A percentile compares a stretch with the other conserved stretches of the same genome.
phyloP scores from a whole-genome alignment of 2,113 vertebrate genomes.

The Rhinichthys klamathensis region DNA sequence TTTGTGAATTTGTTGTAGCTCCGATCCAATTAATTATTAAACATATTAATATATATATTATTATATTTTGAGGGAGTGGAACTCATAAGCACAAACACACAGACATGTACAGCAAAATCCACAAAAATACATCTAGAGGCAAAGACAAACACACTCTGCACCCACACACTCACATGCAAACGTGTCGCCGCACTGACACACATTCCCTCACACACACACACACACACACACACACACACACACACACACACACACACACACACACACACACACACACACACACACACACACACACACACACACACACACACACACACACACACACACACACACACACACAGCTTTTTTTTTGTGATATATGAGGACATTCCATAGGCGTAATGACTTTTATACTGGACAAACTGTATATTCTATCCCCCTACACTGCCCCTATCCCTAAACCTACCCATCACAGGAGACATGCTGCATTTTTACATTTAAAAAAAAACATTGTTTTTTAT shows the following conservation, averaged over 20 bases:
- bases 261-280: conserved; percentile 44
- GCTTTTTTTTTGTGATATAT: no score
- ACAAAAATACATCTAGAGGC: conserved; percentile 12
- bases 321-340: conserved; percentile 50
- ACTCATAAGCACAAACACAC: background rate
- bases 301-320: conserved; percentile 44
- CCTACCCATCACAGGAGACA: no score
- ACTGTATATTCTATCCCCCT: no score
- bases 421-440: no score
- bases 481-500: no score
- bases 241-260: conserved; percentile 49
- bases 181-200: background rate
- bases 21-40: no score
- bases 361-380: no score
- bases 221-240: conserved; percentile 44
- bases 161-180: conserved; percentile 10
- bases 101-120: background rate
- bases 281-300: conserved; percentile 49
- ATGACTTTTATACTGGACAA: no score
- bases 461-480: no score
- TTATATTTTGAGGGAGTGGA: background rate
- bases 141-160: background rate
- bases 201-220: conserved; percentile 33
- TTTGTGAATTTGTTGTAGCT: no score
- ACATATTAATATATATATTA: no score